Evolutionary conservation across 2,113 vertebrate species (phyloP).

Genomic region (Corythornis madagascariensis): DNA sequence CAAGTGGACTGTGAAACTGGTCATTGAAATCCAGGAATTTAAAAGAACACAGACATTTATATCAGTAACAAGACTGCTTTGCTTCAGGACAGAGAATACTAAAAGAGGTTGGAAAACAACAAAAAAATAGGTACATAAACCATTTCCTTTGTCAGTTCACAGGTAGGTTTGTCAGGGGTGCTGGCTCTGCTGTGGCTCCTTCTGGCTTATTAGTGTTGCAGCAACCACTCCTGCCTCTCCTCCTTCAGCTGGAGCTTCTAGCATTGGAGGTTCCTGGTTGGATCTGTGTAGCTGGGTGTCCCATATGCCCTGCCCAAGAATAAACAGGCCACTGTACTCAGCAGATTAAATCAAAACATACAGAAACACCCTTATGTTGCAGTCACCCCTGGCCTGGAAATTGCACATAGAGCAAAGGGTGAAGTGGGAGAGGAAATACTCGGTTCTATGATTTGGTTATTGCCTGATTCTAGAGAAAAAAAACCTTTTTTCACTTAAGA

Average conservation of each 20-base stretch:
- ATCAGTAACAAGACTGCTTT: not conserved
- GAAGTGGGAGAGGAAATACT: not conserved
- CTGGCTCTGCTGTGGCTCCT: not conserved
- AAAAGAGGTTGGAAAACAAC: not conserved
- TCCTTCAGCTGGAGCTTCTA: not conserved
- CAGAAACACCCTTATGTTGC: not conserved
- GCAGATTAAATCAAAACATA: not conserved
- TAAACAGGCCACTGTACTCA: not conserved
- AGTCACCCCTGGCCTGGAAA: not conserved
- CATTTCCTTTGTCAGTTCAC: not conserved
- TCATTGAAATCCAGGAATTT: not conserved
- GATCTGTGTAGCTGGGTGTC: not conserved
- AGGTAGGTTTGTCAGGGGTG: not conserved
- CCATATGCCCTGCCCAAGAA: not conserved
- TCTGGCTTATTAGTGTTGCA: not conserved
- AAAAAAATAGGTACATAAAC: not conserved
- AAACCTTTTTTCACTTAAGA: not conserved
- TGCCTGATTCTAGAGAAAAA: not conserved
- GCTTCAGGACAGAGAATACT: not conserved
- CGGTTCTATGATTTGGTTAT: not conserved
- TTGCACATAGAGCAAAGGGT: fast-evolving
- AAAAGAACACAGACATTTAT: not conserved
- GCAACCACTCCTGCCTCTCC: not conserved
- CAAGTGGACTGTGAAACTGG: not conserved
- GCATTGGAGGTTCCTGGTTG: not conserved